These are phyloP conservation scores for Danio rerio DNA, from an alignment of 2,113 vertebrate genomes.

Conservation along the genomic window GRCz12tu NC_133197.1:3755501-3756000, in stretches of 20 bases:
- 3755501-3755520: too few species aligned
- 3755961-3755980: slow-evolving; percentile 41
- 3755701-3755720: neutral
- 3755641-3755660: too few species aligned
- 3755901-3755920: slow-evolving; percentile 45
- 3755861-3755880: slow-evolving; percentile 26
- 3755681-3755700: neutral
- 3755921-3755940: slow-evolving; percentile 54
- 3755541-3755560: too few species aligned
- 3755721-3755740: neutral
- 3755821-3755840: neutral
- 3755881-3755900: slow-evolving; percentile 44
- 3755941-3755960: slow-evolving; percentile 59
- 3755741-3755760: slow-evolving; percentile 3
- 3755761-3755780: slow-evolving; percentile 35
- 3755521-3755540: too few species aligned
- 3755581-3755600: too few species aligned
- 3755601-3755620: too few species aligned
- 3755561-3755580: too few species aligned
- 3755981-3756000: slow-evolving; percentile 8
- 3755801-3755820: neutral
- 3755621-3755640: too few species aligned
- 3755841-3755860: slow-evolving; percentile 40
- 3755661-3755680: slow-evolving; percentile 3
- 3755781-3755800: slow-evolving; percentile 2